These are phyloP conservation scores for Malthinus flaveolus DNA, from an alignment of 2,888 invertebrate genomes.

Conservation along the genomic window DNA sequence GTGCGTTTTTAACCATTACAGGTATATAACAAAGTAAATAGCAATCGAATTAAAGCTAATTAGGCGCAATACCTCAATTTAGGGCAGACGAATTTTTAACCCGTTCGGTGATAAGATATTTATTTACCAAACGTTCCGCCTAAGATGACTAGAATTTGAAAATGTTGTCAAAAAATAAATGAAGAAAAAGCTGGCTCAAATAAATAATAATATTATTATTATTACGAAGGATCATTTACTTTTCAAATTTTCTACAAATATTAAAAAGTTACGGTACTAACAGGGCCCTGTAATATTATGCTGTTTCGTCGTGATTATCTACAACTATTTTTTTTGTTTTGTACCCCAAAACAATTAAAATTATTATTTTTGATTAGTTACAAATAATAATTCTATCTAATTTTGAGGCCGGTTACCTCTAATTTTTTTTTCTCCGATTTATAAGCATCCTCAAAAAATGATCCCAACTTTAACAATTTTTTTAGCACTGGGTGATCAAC, in stretches of 20 bases:
- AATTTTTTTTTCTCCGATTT: constrained; percentile 7
- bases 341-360: constrained; percentile 24
- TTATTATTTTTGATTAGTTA: constrained; percentile 23
- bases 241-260: constrained; percentile 9
- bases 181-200: too few species aligned
- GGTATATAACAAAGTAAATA: too few species aligned
- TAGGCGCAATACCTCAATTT: too few species aligned
- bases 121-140: too few species aligned
- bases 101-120: too few species aligned
- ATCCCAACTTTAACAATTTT: constrained; percentile 22
- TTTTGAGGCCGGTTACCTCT: constrained; percentile 17
- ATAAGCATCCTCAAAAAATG: constrained; percentile 15
- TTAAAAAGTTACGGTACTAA: constrained; percentile 17
- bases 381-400: constrained; percentile 22
- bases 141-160: too few species aligned
- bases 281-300: constrained; percentile 24
- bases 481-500: constrained; percentile 24
- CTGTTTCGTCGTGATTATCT: constrained; percentile 18
- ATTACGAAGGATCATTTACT: too few species aligned
- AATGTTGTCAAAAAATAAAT: too few species aligned
- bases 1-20: too few species aligned
- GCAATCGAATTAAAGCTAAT: too few species aligned
- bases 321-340: constrained; percentile 17
- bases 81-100: too few species aligned
- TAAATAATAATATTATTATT: too few species aligned